Conservation (phyloP, 2,113 vertebrate species). For the Emydura subglobosa region DNA sequence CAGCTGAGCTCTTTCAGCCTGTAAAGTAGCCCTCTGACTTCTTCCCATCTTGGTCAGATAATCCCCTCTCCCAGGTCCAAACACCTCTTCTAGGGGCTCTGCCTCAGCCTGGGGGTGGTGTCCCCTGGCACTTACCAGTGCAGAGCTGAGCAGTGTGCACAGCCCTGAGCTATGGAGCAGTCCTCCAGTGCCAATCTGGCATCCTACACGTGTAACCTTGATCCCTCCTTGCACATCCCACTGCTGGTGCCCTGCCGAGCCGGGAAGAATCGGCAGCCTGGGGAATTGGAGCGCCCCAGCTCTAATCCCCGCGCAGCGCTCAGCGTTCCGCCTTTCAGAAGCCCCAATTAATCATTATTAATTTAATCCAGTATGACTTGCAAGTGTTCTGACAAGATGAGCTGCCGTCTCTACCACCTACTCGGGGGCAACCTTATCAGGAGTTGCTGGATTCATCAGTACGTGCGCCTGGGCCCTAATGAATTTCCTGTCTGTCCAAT, state of each 20-base stretch:
- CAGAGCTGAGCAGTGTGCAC: neutral
- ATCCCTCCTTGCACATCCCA: neutral
- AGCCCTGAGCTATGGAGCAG: neutral
- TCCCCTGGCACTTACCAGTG: neutral
- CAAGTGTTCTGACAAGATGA: conserved; percentile 49
- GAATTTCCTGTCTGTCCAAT: conserved; percentile 7
- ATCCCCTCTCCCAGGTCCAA: neutral
- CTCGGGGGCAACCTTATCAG: conserved; percentile 54
- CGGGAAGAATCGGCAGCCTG: neutral
- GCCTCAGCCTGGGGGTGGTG: neutral
- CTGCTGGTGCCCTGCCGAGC: neutral
- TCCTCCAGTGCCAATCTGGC: neutral
- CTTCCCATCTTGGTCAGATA: neutral
- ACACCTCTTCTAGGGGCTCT: neutral
- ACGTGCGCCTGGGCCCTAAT: neutral
- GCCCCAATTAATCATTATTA: conserved; percentile 73
- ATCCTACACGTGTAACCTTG: neutral
- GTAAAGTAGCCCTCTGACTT: neutral
- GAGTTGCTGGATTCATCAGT: conserved; percentile 30
- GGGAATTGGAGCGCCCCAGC: neutral
- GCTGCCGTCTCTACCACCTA: conserved; percentile 62
- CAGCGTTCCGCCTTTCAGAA: conserved; percentile 44
- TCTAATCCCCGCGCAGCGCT: conserved; percentile 15
- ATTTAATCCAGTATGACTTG: conserved; percentile 70
- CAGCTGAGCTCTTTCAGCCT: no score